These are phyloP conservation scores for Mamestra configurata DNA, from an alignment of 1,140 invertebrate genomes.

Conservation along the genomic window DNA sequence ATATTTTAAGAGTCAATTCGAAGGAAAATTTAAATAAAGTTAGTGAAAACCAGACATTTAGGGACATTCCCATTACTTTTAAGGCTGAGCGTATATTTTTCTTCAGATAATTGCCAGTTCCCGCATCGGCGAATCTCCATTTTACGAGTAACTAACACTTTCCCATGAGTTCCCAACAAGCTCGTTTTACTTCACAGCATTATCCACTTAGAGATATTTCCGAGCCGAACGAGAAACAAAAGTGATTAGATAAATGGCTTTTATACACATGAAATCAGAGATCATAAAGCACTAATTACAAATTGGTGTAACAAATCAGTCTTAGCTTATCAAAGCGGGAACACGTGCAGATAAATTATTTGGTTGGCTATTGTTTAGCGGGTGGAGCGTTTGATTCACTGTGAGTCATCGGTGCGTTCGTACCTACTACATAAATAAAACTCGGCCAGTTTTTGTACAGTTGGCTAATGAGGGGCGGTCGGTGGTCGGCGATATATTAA, in stretches of 20 bases:
- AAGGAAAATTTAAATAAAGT: neutral
- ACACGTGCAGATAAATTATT: slow-evolving; percentile 47
- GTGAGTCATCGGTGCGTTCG: slow-evolving; percentile 61
- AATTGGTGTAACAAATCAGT: slow-evolving; percentile 48
- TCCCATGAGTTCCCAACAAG: slow-evolving; percentile 35
- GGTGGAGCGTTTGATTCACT: slow-evolving; percentile 46
- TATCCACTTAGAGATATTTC: slow-evolving; percentile 22
- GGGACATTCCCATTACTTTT: neutral
- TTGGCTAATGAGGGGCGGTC: slow-evolving; percentile 65
- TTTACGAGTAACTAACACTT: slow-evolving; percentile 33
- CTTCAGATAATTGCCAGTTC: slow-evolving; percentile 11
- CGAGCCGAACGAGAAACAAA: slow-evolving; percentile 41
- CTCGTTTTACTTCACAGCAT: slow-evolving; percentile 27
- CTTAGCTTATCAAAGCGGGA: slow-evolving; percentile 45
- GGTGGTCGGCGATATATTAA: slow-evolving; percentile 71
- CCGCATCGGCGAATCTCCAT: slow-evolving; percentile 12
- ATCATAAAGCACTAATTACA: slow-evolving; percentile 52
- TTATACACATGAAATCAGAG: slow-evolving; percentile 46
- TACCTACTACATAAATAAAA: slow-evolving; percentile 58
- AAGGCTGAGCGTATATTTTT: neutral
- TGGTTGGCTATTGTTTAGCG: slow-evolving; percentile 45
- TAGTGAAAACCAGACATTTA: neutral
- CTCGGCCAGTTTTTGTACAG: slow-evolving; percentile 58
- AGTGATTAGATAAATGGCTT: slow-evolving; percentile 46
- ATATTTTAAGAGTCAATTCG: neutral